These are phyloP conservation scores for Microctonus brassicae DNA, from an alignment of 2,888 invertebrate species.

Conservation along the genomic window DNA sequence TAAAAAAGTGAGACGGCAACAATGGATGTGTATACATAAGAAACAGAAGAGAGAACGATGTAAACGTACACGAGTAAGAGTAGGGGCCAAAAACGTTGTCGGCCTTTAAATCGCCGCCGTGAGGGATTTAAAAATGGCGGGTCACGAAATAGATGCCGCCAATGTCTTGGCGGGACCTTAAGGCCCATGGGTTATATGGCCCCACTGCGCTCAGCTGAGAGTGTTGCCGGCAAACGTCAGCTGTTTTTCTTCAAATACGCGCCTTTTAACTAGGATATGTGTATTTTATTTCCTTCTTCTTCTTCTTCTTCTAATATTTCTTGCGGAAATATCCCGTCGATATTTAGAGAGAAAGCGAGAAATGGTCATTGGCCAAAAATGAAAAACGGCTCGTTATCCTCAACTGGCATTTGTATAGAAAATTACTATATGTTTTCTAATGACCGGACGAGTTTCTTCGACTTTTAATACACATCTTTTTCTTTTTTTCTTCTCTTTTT, in stretches of 20 bases:
- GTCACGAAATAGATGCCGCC: slow-evolving; percentile 24
- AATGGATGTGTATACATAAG: slow-evolving; percentile 38
- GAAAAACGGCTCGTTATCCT: not conserved
- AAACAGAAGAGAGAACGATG: slow-evolving; percentile 36
- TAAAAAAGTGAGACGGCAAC: slow-evolving; percentile 35
- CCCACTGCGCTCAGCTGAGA: not conserved
- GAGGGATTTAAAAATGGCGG: slow-evolving; percentile 65
- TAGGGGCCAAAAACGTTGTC: slow-evolving; percentile 42
- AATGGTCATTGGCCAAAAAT: not conserved
- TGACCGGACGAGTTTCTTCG: not conserved
- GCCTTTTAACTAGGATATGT: not conserved
- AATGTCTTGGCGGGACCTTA: slow-evolving; percentile 4
- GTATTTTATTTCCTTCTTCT: no score
- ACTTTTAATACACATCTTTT: not conserved
- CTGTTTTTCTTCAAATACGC: slow-evolving; percentile 16
- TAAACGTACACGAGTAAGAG: slow-evolving; percentile 33
- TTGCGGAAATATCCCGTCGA: not conserved
- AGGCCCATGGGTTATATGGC: not conserved
- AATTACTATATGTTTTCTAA: not conserved
- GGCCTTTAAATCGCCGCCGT: slow-evolving; percentile 59
- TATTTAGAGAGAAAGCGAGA: not conserved
- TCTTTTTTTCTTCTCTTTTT: not conserved
- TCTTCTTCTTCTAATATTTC: no score
- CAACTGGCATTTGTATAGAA: not conserved
- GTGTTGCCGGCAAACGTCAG: slow-evolving; percentile 15